Percentiles rank a stretch among this genome's conserved stretches.
phyloP scores from a whole-genome alignment of 2,797 vertebrate species.

The Gallinago stenura region DNA sequence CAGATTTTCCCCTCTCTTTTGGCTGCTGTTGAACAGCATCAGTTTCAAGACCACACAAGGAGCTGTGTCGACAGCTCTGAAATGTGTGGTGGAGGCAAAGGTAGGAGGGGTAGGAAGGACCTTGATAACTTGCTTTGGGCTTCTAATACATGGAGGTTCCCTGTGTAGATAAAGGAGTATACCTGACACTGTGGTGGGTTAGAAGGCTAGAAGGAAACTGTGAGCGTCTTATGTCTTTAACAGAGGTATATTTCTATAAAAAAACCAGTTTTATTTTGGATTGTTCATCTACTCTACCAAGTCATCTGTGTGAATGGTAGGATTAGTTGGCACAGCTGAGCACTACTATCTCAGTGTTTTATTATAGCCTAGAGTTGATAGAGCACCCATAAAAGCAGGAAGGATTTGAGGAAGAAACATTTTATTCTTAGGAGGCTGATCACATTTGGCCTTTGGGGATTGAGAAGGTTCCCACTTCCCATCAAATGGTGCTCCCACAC shows the following conservation, averaged over 20 bases:
- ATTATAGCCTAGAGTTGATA: background rate
- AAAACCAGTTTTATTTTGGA: background rate
- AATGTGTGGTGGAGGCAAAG: constrained; percentile 19
- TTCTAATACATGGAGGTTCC: background rate
- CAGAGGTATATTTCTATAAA: background rate
- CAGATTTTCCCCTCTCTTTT: constrained; percentile 61
- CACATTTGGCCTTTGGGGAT: background rate
- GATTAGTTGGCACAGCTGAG: background rate
- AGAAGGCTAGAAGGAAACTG: background rate
- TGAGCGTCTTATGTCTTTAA: background rate
- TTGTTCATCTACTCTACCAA: background rate
- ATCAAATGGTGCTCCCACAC: background rate
- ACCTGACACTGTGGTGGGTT: background rate
- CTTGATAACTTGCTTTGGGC: constrained; percentile 6
- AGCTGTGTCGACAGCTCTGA: constrained; percentile 58
- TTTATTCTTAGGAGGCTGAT: background rate
- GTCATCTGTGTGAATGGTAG: background rate
- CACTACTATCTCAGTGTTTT: background rate
- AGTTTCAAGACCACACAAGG: constrained; percentile 75
- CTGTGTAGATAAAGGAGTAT: background rate
- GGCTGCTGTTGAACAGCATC: constrained; percentile 55
- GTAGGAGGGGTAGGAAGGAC: constrained; percentile 1
- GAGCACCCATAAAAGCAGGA: background rate
- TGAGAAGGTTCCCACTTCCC: background rate
- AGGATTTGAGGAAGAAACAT: background rate